phyloP scores from a whole-genome alignment of 1,140 invertebrate genomes.

The Neotoxoptera formosana region DNA sequence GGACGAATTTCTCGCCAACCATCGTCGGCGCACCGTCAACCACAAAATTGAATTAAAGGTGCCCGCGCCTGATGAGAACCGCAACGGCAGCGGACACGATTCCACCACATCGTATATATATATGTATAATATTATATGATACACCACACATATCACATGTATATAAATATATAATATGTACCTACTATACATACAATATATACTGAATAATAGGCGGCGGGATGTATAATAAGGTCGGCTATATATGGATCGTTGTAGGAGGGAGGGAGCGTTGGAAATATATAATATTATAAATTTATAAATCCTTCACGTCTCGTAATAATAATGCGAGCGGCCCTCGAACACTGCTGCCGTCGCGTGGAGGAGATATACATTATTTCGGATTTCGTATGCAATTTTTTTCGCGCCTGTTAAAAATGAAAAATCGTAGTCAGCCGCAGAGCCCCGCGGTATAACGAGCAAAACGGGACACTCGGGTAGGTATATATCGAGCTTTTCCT shows the following conservation, averaged over 20 bases:
- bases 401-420: conserved; percentile 56
- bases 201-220: neutral
- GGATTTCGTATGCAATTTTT: conserved; percentile 47
- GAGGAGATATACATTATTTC: conserved; percentile 24
- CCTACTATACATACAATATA: neutral
- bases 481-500: conserved; percentile 18
- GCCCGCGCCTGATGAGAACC: neutral
- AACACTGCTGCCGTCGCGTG: neutral
- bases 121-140: neutral
- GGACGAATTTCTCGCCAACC: neutral
- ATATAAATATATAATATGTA: too few species aligned
- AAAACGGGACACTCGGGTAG: conserved; percentile 5
- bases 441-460: neutral
- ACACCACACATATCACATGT: neutral
- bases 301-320: conserved; percentile 21
- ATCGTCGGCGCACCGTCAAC: neutral
- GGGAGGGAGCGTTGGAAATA: neutral
- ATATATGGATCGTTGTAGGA: neutral
- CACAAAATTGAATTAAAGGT: conserved; percentile 21
- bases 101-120: neutral
- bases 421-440: conserved; percentile 36
- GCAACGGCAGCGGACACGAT: neutral
- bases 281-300: conserved; percentile 43
- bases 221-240: neutral
- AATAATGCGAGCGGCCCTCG: conserved; percentile 31